Base-by-base conservation (phyloP, 2,888 invertebrate genomes). In the Phyllotreta striolata region DNA sequence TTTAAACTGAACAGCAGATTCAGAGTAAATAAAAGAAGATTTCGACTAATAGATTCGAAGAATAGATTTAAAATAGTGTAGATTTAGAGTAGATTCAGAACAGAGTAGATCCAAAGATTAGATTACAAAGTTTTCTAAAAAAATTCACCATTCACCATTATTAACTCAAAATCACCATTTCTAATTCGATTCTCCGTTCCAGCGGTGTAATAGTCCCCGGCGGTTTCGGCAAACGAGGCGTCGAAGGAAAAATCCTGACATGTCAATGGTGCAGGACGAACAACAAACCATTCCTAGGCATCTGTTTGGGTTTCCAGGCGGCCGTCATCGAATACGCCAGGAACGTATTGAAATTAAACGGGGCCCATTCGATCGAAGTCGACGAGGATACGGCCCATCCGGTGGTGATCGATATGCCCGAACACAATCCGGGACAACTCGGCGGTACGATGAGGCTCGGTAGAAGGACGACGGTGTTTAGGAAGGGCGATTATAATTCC, bases 371-470 rank as follows among this genome's bases (percentile, higher is more conserved):
- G 1, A 92, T 93, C 0, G 99, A 74, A 60, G 71, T 71, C 47
- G 44, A 55, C 72, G 87, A 90, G 0, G 82, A 89, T 1, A 89
- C 92, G 8, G 83, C 83, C 39, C 83, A 92, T 80, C 92, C 94
- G 37, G 84, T 98, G 41, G 93, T 99, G 3, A 93, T 99, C 66
- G 98, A 99, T 74, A 99, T 99, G 99, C 98, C 98, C 0, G 99
- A 99, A 82, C 96, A 98, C 81, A 95, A 95, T 79, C 89, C 91
- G 0, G 96, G 95, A 0, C 87, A 91, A 71, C 70, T 73, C 85
- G 99, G 99, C 1, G 99, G 98, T 6, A 99, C 99, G 0, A 99
- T 99, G 99, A 85, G 99, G 64, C 84, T 99, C 51, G 99, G 99
- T n/a, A 93, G 91, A 78, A 88, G 98, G 74, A 89, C 88, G 64